Percentiles rank a stretch among this genome's conserved stretches.
phyloP scores from a whole-genome alignment of 1,140 invertebrate species.

The Diorhabda sublineata region DNA sequence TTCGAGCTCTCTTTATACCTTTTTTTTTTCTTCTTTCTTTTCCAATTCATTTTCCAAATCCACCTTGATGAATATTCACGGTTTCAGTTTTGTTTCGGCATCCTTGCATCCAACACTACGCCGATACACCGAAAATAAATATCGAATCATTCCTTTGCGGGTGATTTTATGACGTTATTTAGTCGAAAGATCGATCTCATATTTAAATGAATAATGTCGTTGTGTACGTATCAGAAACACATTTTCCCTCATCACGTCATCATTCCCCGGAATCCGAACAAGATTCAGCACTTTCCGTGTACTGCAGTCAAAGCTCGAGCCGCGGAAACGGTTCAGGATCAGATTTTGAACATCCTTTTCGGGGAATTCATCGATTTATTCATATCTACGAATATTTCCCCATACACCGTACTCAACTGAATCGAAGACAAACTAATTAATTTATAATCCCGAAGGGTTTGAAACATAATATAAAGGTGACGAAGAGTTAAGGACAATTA shows the following conservation, averaged over 20 bases:
- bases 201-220: too few species aligned
- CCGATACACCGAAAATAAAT: too few species aligned
- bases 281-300: slow-evolving; percentile 10
- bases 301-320: neutral
- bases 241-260: slow-evolving; percentile 8
- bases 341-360: neutral
- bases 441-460: too few species aligned
- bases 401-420: neutral
- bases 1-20: neutral
- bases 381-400: neutral
- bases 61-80: neutral
- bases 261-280: slow-evolving; percentile 12
- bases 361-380: neutral
- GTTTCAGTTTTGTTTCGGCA: neutral
- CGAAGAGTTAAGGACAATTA: too few species aligned
- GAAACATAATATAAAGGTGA: too few species aligned
- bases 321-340: too few species aligned
- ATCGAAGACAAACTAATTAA: too few species aligned
- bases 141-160: too few species aligned
- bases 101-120: too few species aligned
- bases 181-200: too few species aligned
- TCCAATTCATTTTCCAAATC: neutral
- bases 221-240: slow-evolving; percentile 8
- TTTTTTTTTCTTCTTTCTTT: neutral
- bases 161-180: too few species aligned